Evolutionary conservation across 2,888 invertebrate genomes (phyloP).

Genomic region (Coenonympha glycerion): DNA sequence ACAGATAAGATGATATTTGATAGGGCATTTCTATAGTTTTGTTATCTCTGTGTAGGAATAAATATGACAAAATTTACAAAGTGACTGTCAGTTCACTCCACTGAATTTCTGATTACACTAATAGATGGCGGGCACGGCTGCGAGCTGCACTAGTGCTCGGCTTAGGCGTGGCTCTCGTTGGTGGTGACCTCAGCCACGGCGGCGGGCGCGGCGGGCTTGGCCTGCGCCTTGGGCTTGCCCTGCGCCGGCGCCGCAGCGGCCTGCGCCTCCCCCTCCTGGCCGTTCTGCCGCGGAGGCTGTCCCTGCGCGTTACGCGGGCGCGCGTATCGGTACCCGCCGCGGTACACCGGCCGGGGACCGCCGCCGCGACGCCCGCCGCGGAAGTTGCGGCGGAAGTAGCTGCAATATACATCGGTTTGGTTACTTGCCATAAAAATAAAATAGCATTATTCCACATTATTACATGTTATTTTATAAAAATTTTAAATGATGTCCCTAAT

Average conservation of each 20-base stretch:
- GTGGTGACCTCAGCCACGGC: slow-evolving; percentile 66
- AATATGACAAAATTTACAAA: too few species aligned
- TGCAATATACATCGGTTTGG: too few species aligned
- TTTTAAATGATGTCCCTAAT: too few species aligned
- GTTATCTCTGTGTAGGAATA: too few species aligned
- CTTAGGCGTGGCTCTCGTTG: slow-evolving; percentile 72
- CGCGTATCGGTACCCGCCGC: slow-evolving; percentile 60
- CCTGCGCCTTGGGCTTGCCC: slow-evolving; percentile 51
- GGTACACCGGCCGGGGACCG: slow-evolving; percentile 62
- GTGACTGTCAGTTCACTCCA: too few species aligned
- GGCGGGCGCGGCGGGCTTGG: slow-evolving; percentile 46
- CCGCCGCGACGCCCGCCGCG: slow-evolving; percentile 78
- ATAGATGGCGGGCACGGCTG: slow-evolving; percentile 54
- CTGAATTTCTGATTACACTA: too few species aligned
- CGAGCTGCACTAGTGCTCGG: slow-evolving; percentile 45
- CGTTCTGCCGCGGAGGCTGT: slow-evolving; percentile 47
- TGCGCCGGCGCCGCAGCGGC: slow-evolving; percentile 45
- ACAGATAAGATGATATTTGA: too few species aligned
- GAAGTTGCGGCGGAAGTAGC: slow-evolving; percentile 86
- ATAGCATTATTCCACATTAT: too few species aligned
- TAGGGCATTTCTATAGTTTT: too few species aligned
- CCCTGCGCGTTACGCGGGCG: slow-evolving; percentile 53
- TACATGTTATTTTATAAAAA: too few species aligned
- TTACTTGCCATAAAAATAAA: too few species aligned
- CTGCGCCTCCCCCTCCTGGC: slow-evolving; percentile 52